phyloP scores from a whole-genome alignment of 2,113 vertebrate genomes.

The Spea bombifrons region DNA sequence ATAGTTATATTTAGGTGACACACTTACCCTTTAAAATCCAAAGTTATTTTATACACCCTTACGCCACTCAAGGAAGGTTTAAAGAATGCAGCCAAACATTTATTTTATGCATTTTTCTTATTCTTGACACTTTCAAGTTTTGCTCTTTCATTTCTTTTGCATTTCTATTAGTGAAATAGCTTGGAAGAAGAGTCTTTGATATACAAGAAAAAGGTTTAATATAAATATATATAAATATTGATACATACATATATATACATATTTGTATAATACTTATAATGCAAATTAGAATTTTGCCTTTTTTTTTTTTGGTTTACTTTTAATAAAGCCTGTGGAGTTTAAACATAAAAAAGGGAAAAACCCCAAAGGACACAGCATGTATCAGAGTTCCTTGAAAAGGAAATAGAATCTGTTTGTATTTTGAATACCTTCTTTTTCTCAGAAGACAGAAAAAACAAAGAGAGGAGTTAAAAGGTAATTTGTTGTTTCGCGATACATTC shows the following conservation, averaged over 20 bases:
- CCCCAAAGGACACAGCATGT: constrained; percentile 60
- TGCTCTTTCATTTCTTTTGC: constrained; percentile 73
- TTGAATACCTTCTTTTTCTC: constrained; percentile 56
- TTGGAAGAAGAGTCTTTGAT: constrained; percentile 72
- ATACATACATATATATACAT: constrained; percentile 45
- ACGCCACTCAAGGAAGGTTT: no score
- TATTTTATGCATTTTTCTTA: background rate
- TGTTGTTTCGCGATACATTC: constrained; percentile 25
- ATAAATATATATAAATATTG: constrained; percentile 20
- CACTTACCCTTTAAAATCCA: no score
- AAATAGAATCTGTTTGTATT: constrained; percentile 52
- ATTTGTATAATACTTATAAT: constrained; percentile 75
- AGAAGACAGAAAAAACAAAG: constrained; percentile 37
- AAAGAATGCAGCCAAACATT: no score
- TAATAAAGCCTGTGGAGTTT: constrained; percentile 63
- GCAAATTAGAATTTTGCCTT: constrained; percentile 71
- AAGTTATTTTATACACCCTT: no score
- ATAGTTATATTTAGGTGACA: no score
- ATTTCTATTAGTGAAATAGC: constrained; percentile 72
- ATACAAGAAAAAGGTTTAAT: constrained; percentile 70
- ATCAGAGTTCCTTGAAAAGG: constrained; percentile 68
- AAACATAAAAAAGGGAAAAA: constrained; percentile 57
- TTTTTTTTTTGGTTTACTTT: constrained; percentile 62
- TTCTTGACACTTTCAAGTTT: constrained; percentile 64
- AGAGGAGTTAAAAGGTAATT: constrained; percentile 45